phyloP scores from a whole-genome alignment of 2,888 invertebrate species.

The Drosophila stalkeri region DNA sequence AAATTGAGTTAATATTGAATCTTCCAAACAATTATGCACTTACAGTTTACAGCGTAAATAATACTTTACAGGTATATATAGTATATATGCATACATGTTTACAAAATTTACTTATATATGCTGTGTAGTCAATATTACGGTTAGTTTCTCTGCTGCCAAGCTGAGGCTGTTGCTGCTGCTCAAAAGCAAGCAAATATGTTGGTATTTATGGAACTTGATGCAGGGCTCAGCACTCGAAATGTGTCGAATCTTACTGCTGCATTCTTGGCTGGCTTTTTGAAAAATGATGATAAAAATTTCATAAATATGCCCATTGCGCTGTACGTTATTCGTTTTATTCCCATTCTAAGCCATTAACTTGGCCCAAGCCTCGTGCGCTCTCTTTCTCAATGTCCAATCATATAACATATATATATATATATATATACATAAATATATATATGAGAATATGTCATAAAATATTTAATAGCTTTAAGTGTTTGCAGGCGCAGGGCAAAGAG shows the following conservation, averaged over 20 bases:
- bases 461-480: conserved; percentile 80
- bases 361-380: conserved; percentile 17
- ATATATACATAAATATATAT: background rate
- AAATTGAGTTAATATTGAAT: background rate
- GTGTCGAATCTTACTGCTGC: conserved; percentile 35
- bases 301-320: conserved; percentile 77
- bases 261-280: conserved; percentile 59
- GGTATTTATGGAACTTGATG: conserved; percentile 46
- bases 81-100: too few species aligned
- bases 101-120: conserved; percentile 1
- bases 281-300: conserved; percentile 77
- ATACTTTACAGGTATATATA: background rate
- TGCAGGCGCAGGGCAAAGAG: conserved; percentile 15
- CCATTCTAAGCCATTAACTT: conserved; percentile 76
- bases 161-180: conserved; percentile 3
- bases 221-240: conserved; percentile 11
- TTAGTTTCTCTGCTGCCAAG: conserved; percentile 1
- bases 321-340: conserved; percentile 59
- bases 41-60: conserved; percentile 11
- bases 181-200: conserved; percentile 32
- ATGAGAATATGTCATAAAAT: conserved; percentile 68
- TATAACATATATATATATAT: conserved; percentile 13
- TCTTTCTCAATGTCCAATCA: conserved; percentile 4
- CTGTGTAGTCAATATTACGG: conserved; percentile 22
- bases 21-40: background rate